phyloP scores from a whole-genome alignment of 2,888 invertebrate species.

The Dolomedes plantarius region DNA sequence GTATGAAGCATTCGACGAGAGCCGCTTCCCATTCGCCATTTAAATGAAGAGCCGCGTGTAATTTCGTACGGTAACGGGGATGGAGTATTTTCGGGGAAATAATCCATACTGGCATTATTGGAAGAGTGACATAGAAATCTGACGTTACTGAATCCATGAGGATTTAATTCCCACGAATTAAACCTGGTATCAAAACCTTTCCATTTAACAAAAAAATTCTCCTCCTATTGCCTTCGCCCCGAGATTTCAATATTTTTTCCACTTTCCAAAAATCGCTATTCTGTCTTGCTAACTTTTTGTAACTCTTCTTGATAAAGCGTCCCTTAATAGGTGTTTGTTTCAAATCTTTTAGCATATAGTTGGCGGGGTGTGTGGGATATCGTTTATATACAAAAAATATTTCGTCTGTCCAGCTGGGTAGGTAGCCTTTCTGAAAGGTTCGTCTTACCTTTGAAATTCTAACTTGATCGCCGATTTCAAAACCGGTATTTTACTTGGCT shows the following conservation, averaged over 20 bases:
- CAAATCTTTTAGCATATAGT: too few relatives aligned
- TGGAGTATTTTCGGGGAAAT: conserved; percentile 74
- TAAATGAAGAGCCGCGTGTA: conserved; percentile 72
- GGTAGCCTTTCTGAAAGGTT: too few relatives aligned
- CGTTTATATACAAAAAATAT: too few relatives aligned
- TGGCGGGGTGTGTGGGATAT: too few relatives aligned
- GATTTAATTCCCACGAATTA: conserved; percentile 44
- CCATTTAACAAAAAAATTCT: conserved; percentile 49
- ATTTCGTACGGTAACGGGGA: conserved; percentile 73
- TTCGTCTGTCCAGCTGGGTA: too few relatives aligned
- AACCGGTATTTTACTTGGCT: too few relatives aligned
- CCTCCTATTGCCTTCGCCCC: background rate
- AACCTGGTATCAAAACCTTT: conserved; percentile 25
- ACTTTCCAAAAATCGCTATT: conserved; percentile 21
- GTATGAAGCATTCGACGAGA: conserved; percentile 72
- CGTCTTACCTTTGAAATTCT: too few relatives aligned
- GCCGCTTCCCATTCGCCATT: conserved; percentile 74
- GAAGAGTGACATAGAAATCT: conserved; percentile 72
- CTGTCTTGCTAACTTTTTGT: too few relatives aligned
- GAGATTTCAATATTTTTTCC: conserved; percentile 32
- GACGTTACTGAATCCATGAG: conserved; percentile 16
- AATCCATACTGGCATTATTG: conserved; percentile 73
- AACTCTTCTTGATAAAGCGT: too few relatives aligned
- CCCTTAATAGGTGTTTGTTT: too few relatives aligned
- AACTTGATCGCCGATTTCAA: too few relatives aligned